Percentiles rank a stretch among this genome's conserved stretches.
phyloP scores from a whole-genome alignment of 1,140 invertebrate species.

The Ooceraea biroi region DNA sequence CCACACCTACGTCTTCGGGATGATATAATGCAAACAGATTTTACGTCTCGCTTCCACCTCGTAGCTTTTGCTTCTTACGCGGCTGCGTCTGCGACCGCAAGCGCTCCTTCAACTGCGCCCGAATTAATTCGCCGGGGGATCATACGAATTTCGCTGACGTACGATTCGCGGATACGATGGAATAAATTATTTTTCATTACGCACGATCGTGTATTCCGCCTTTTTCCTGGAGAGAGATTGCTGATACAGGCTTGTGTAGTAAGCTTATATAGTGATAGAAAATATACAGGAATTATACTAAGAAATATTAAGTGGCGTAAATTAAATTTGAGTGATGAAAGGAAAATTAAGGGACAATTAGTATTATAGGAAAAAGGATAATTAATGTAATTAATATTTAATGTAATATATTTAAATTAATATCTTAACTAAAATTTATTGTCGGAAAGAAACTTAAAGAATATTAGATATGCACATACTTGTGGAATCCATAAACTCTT shows the following conservation, averaged over 20 bases:
- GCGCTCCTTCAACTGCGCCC: neutral
- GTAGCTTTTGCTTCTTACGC: slow-evolving; percentile 41
- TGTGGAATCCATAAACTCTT: neutral
- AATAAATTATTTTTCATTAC: slow-evolving; percentile 58
- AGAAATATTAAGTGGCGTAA: slow-evolving; percentile 2
- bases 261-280: neutral
- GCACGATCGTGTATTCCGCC: slow-evolving; percentile 33
- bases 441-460: too few relatives aligned
- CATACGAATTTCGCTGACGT: slow-evolving; percentile 17
- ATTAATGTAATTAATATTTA: too few relatives aligned
- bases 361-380: too few relatives aligned
- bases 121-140: slow-evolving; percentile 61
- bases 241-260: neutral
- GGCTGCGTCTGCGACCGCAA: slow-evolving; percentile 6
- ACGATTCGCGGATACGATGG: slow-evolving; percentile 41
- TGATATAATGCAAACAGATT: slow-evolving; percentile 64
- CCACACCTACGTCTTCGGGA: slow-evolving; percentile 33
- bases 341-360: too few relatives aligned
- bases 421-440: too few relatives aligned
- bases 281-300: neutral
- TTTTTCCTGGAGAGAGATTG: neutral
- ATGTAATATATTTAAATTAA: too few relatives aligned
- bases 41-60: slow-evolving; percentile 40
- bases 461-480: neutral
- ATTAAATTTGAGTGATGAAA: too few relatives aligned